These are phyloP conservation scores for Steatornis caripensis DNA, from an alignment of 2,113 vertebrate species.

Conservation along the genomic window DNA sequence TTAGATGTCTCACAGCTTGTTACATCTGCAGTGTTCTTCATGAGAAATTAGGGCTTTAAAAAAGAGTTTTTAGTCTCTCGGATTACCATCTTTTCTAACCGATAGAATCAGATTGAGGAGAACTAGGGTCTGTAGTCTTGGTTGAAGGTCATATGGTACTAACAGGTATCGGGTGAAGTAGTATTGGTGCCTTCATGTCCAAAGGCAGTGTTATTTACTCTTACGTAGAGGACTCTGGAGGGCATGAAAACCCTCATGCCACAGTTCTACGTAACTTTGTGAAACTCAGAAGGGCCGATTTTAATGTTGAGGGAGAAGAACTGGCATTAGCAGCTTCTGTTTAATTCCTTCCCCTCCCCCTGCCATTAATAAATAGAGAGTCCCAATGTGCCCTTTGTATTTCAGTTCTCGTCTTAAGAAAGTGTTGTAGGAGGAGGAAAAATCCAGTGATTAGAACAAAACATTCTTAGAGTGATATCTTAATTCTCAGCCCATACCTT, in stretches of 20 bases:
- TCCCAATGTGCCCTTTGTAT: neutral
- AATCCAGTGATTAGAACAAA: neutral
- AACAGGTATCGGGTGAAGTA: neutral
- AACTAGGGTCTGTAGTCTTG: neutral
- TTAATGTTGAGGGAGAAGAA: neutral
- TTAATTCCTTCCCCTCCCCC: neutral
- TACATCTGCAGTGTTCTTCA: neutral
- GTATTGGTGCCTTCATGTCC: neutral
- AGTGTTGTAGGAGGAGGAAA: neutral
- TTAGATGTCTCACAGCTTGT: neutral
- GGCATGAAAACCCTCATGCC: neutral
- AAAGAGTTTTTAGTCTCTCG: neutral
- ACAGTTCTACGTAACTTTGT: neutral
- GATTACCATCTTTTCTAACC: neutral
- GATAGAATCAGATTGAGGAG: neutral
- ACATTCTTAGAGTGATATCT: neutral
- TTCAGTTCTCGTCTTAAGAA: neutral
- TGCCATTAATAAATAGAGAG: neutral
- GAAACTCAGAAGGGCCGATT: neutral
- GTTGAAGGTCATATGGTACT: neutral
- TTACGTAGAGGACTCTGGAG: neutral
- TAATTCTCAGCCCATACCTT: neutral
- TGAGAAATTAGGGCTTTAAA: neutral
- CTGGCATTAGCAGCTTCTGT: neutral
- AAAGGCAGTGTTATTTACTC: neutral